Conservation (phyloP, 2,797 vertebrate genomes). For the Simalia tracyae region DNA sequence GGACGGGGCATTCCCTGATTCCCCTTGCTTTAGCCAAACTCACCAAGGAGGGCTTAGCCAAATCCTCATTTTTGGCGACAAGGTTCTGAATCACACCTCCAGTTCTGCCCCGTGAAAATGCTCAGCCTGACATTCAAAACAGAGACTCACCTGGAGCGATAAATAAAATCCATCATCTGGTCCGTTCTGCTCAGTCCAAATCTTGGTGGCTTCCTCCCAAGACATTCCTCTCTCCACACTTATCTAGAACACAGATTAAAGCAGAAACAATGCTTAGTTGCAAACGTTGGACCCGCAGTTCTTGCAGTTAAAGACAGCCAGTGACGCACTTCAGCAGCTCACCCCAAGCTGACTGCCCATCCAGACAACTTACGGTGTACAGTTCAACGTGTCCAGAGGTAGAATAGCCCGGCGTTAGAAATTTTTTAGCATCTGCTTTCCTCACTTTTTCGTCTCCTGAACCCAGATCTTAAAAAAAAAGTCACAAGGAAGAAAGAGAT, state of each 20-base stretch:
- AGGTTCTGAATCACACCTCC: not conserved
- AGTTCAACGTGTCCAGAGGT: constrained; percentile 95
- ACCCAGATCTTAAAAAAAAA: constrained; percentile 82
- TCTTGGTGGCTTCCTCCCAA: constrained; percentile 95
- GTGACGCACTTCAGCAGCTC: not conserved
- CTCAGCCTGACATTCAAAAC: not conserved
- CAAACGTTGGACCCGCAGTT: not conserved
- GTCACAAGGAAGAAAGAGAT: not conserved
- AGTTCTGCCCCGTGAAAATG: not conserved
- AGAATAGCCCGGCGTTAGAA: constrained; percentile 94
- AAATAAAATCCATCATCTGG: constrained; percentile 97
- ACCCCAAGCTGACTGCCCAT: not conserved
- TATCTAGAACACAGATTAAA: constrained; percentile 74
- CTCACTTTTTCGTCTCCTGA: constrained; percentile 97
- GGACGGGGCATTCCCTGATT: not conserved
- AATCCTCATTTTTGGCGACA: not conserved
- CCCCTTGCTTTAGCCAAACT: not conserved
- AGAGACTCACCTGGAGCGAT: constrained; percentile 81
- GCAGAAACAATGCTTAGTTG: not conserved
- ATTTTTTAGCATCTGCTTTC: constrained; percentile 93
- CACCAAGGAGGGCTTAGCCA: not conserved
- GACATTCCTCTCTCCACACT: constrained; percentile 98
- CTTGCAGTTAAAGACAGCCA: not conserved
- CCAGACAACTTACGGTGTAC: constrained; percentile 82
- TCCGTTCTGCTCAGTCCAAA: constrained; percentile 94